Conservation (phyloP, 2,113 vertebrate genomes). For the Clarias macrocephalus region DNA sequence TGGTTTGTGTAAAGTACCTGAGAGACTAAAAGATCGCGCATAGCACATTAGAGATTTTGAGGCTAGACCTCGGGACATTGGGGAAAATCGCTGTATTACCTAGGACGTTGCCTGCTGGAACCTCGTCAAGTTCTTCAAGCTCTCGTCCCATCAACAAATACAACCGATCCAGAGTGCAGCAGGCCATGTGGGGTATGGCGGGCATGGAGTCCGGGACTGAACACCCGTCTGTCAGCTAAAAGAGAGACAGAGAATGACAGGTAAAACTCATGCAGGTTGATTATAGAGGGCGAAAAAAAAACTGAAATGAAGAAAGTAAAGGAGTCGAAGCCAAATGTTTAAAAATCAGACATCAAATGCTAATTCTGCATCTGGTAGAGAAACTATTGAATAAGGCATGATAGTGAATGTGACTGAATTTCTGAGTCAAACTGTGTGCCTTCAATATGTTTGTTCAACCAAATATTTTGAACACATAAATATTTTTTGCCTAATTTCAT, state of each 20-base stretch:
- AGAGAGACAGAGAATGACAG: neutral
- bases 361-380: neutral
- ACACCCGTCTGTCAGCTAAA: constrained; percentile 79
- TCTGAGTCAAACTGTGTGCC: neutral
- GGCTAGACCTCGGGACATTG: neutral
- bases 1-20: constrained; percentile 2
- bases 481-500: neutral
- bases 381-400: neutral
- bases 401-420: neutral
- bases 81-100: constrained; percentile 67
- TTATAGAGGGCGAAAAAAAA: neutral
- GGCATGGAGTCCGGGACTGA: constrained; percentile 65
- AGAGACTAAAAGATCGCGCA: neutral
- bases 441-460: neutral
- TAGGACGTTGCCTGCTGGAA: constrained; percentile 90
- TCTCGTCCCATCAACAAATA: constrained; percentile 95
- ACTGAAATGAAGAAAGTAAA: neutral
- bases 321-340: neutral
- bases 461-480: neutral
- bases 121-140: constrained; percentile 86
- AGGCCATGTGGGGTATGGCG: constrained; percentile 78
- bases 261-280: neutral
- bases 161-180: constrained; percentile 80
- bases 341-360: neutral
- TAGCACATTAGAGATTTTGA: neutral